A percentile compares a stretch with the other conserved stretches of the same genome.
Conservation (phyloP, 2,113 vertebrate species). For the Carassius gibelio region DNA sequence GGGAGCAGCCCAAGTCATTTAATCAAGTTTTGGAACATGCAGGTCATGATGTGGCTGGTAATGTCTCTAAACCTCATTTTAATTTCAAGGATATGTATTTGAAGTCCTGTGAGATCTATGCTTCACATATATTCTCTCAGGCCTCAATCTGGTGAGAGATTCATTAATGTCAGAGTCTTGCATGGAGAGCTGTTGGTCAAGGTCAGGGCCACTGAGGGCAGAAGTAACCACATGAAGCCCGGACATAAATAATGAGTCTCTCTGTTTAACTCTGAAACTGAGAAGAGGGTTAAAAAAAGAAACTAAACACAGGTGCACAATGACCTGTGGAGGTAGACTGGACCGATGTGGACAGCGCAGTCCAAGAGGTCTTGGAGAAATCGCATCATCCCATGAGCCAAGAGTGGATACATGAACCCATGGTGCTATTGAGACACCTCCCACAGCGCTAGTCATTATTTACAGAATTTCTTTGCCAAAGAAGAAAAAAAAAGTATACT, state of each 20-base stretch:
- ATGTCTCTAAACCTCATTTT: neutral
- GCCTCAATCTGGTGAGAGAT: neutral
- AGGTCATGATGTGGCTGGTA: neutral
- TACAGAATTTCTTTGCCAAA: too few species aligned
- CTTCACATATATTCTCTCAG: neutral
- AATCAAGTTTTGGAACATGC: neutral
- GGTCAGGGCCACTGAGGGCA: neutral
- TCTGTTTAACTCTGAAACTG: slow-evolving; percentile 31
- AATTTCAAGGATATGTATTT: neutral
- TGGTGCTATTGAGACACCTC: slow-evolving; percentile 3
- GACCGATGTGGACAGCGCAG: neutral
- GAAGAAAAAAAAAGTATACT: too few species aligned
- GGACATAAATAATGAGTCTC: slow-evolving; percentile 31
- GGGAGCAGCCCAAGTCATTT: neutral
- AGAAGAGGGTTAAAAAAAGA: slow-evolving; percentile 25
- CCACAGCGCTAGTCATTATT: neutral
- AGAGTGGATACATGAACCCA: slow-evolving; percentile 1
- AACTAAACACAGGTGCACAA: slow-evolving; percentile 6
- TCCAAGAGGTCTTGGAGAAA: slow-evolving; percentile 28
- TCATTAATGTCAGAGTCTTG: neutral
- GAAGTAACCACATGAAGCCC: slow-evolving; percentile 19
- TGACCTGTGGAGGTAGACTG: slow-evolving; percentile 1
- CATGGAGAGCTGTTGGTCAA: neutral
- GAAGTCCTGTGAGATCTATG: neutral
- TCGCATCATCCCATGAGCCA: slow-evolving; percentile 8